These are phyloP conservation scores for Adoxophyes honmai DNA, from an alignment of 1,140 invertebrate genomes.

Conservation along the genomic window DNA sequence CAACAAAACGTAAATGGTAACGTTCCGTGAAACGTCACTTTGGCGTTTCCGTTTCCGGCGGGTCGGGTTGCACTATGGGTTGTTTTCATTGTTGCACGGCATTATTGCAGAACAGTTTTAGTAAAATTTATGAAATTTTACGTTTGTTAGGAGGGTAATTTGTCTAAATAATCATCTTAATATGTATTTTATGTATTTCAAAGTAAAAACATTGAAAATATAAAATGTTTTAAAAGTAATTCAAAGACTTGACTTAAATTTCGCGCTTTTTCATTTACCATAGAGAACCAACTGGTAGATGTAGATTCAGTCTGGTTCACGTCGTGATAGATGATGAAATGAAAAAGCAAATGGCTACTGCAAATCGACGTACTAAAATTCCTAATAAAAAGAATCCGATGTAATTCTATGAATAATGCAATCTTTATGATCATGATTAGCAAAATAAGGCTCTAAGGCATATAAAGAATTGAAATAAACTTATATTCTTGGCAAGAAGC, in stretches of 20 bases:
- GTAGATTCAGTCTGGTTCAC: slow-evolving; percentile 3
- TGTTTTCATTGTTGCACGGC: no score
- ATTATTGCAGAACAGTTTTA: no score
- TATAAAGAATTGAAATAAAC: slow-evolving; percentile 49
- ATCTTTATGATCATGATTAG: slow-evolving; percentile 70
- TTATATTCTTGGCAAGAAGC: slow-evolving; percentile 47
- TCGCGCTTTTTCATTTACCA: background rate
- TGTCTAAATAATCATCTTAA: no score
- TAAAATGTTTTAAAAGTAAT: background rate
- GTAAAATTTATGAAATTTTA: no score
- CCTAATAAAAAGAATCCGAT: slow-evolving; percentile 64
- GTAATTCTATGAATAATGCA: slow-evolving; percentile 72
- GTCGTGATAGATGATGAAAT: slow-evolving; percentile 44
- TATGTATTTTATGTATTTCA: background rate
- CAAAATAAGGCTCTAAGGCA: slow-evolving; percentile 62
- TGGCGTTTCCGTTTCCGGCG: no score
- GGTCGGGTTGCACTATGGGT: no score
- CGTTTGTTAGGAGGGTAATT: no score
- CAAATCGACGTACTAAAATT: slow-evolving; percentile 60
- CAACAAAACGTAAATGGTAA: no score
- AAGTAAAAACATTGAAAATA: background rate
- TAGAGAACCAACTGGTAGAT: slow-evolving; percentile 13
- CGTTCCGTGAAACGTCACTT: no score
- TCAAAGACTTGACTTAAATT: background rate
- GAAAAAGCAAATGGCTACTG: slow-evolving; percentile 74